A percentile compares a stretch with the other conserved stretches of the same genome.
These are phyloP conservation scores for Pinna nobilis DNA, from an alignment of 1,140 invertebrate species.

Conservation along the genomic window DNA sequence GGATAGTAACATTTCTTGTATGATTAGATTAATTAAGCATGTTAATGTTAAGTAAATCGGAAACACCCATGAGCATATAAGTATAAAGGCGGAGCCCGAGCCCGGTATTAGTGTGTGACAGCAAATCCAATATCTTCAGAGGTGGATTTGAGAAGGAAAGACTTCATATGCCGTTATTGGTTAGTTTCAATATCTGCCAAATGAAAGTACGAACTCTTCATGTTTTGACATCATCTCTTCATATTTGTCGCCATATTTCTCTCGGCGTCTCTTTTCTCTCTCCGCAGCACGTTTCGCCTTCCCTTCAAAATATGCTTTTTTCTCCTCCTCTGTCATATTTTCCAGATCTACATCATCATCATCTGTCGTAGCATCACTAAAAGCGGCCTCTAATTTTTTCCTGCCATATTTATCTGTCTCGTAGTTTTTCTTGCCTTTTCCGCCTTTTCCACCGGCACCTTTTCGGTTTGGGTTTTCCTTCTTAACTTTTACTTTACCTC, in stretches of 20 bases:
- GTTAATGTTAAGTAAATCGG: no score
- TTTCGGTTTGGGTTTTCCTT: conserved; percentile 61
- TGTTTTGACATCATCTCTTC: conserved; percentile 71
- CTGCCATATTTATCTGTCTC: conserved; percentile 29
- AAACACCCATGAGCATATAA: no score
- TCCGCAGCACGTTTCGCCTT: conserved; percentile 63
- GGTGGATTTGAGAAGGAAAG: no score
- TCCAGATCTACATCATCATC: conserved; percentile 70
- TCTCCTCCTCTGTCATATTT: conserved; percentile 73
- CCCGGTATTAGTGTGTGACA: no score
- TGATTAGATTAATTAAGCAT: no score
- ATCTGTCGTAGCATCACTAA: conserved; percentile 68
- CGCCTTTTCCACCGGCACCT: conserved; percentile 48
- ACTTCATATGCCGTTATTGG: no score
- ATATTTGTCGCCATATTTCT: conserved; percentile 74
- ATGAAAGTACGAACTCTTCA: conserved; percentile 67
- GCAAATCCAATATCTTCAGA: no score
- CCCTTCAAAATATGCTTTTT: conserved; percentile 64
- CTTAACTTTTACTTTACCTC: conserved; percentile 64
- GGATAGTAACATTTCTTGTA: no score
- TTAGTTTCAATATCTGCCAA: no score
- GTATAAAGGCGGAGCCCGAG: no score
- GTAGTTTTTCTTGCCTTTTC: conserved; percentile 47
- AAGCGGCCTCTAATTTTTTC: conserved; percentile 43
- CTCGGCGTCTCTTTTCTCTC: conserved; percentile 63